phyloP scores from a whole-genome alignment of 1,140 invertebrate species.

The Papilio xuthus region DNA sequence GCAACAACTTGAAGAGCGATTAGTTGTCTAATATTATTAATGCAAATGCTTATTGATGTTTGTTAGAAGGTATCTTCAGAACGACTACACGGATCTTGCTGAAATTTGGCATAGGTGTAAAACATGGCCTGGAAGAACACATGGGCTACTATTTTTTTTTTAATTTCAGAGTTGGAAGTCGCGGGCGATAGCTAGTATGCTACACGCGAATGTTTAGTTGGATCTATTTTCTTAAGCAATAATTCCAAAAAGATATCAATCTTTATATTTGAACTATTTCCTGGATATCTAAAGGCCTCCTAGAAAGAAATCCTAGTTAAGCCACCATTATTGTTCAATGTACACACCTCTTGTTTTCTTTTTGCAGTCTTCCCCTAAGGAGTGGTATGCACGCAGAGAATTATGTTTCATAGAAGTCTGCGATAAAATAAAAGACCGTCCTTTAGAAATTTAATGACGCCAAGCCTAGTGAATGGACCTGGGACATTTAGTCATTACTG shows the following conservation, averaged over 20 bases:
- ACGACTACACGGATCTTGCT: too few species aligned
- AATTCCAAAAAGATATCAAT: too few species aligned
- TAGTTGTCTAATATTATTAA: neutral
- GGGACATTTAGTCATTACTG: neutral
- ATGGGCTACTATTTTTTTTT: too few species aligned
- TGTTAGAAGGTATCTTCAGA: too few species aligned
- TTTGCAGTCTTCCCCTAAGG: neutral
- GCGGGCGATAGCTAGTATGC: too few species aligned
- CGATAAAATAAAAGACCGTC: constrained; percentile 6
- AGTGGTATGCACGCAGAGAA: neutral
- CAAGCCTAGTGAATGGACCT: constrained; percentile 3
- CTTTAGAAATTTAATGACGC: constrained; percentile 31
- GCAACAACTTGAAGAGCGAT: neutral
- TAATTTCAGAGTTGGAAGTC: too few species aligned
- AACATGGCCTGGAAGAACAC: too few species aligned
- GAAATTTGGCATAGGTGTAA: too few species aligned
- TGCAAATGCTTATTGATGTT: neutral
- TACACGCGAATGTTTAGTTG: too few species aligned
- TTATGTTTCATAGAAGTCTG: neutral
- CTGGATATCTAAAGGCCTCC: neutral
- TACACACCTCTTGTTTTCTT: neutral
- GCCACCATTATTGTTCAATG: constrained; percentile 8
- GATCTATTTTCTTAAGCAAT: too few species aligned
- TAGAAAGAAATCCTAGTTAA: constrained; percentile 3
- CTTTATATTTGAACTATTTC: neutral